These are phyloP conservation scores for Perognathus longimembris DNA, from an alignment of 2,113 vertebrate genomes.

Conservation along the genomic window DNA sequence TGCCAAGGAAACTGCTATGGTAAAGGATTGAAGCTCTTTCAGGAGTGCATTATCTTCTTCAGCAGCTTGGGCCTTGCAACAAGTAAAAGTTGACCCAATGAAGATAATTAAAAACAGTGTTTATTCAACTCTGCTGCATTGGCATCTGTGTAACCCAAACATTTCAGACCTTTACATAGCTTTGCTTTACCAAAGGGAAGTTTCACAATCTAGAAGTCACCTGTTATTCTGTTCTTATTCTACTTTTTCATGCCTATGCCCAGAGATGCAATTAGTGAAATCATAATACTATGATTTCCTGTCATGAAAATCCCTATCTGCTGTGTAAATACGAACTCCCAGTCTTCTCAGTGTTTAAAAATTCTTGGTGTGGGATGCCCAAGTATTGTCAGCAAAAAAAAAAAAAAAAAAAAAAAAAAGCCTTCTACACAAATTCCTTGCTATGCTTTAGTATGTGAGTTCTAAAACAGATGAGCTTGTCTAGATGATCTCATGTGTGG, in stretches of 20 bases:
- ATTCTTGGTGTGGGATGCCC: background rate
- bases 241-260: background rate
- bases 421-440: background rate
- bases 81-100: constrained; percentile 27
- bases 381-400: background rate
- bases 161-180: background rate
- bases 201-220: background rate
- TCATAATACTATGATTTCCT: background rate
- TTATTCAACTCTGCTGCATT: background rate
- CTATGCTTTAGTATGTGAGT: background rate
- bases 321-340: background rate
- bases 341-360: background rate
- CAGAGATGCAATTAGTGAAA: background rate
- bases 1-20: constrained; percentile 51
- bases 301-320: background rate
- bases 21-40: constrained; percentile 43
- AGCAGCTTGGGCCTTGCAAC: background rate
- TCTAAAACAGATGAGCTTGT: background rate
- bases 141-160: background rate
- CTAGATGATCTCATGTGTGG: background rate
- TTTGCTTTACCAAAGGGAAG: background rate
- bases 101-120: constrained; percentile 23
- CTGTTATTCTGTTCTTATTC: background rate
- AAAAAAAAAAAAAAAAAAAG: no score
- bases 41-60: constrained; percentile 49